phyloP scores from a whole-genome alignment of 53 echinoderm and acorn worm species.

The Paelopatides confundens region DNA sequence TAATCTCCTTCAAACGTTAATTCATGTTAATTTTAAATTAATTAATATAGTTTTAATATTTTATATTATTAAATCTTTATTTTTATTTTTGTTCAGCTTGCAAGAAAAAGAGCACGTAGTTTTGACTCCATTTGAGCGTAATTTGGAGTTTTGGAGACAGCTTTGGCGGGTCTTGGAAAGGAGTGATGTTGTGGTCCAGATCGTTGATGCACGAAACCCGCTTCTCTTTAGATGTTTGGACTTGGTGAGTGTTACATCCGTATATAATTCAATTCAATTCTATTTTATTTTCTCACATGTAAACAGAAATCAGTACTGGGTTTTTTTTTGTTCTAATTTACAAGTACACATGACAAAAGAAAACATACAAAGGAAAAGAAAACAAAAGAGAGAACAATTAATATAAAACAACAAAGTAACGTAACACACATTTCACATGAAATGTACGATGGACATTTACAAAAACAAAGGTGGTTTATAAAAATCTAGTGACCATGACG shows the following conservation, averaged over 20 bases:
- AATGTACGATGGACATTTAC: too few species aligned
- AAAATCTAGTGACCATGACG: too few species aligned
- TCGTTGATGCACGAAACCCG: conserved; percentile 95
- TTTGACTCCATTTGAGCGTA: conserved; percentile 95
- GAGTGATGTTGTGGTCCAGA: conserved; percentile 97
- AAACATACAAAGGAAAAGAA: neutral
- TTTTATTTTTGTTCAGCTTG: conserved; percentile 55
- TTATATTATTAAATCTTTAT: too few species aligned
- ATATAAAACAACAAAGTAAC: too few species aligned
- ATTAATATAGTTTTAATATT: too few species aligned
- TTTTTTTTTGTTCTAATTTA: neutral
- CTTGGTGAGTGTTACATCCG: conserved; percentile 64
- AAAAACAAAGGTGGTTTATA: too few species aligned
- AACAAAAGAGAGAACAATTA: neutral
- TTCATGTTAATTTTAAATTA: too few species aligned
- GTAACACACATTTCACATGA: too few species aligned
- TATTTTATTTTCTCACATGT: too few species aligned
- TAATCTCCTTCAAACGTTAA: too few species aligned
- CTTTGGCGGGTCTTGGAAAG: conserved; percentile 97
- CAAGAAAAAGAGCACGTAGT: conserved; percentile 93
- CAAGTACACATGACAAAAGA: neutral
- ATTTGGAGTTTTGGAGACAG: conserved; percentile 97
- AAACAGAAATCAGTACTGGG: too few species aligned
- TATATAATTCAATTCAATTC: too few species aligned
- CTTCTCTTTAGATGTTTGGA: conserved; percentile 94